Evolutionary conservation across 2,797 vertebrate genomes (phyloP), one percentile per base, ranked within the genome.

Genomic region (Cuculus canorus): DNA sequence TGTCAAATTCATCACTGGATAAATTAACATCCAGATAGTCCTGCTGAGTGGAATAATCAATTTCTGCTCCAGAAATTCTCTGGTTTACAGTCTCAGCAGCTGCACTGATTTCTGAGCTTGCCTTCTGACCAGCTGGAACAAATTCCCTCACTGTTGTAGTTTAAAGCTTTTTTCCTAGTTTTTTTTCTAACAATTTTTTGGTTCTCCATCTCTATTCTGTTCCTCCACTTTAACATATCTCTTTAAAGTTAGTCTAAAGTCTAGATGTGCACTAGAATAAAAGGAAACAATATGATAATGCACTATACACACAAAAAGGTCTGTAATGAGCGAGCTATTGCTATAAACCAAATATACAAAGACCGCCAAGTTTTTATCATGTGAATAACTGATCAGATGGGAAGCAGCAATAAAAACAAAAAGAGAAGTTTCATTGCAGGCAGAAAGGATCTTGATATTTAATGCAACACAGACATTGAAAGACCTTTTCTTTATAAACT

Each of bases 1-100:
- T 82, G 61, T 68, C 88, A 91, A 24, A 92, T 65, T 91, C 18
- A 70, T 80, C 64, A 64, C 30, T 80, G 37, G 59, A 80, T 61
- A 91, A 94, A 79, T 56, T 78, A 93, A 82, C 35, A 87, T 71
- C 21, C 79, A 30, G 82, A 79, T 33, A 80, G 64, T 37, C 64
- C 64, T 86, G 48, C 71, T 96, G 86, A 93, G 80, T 84, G 48
- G 47, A 94, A 93, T 79, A 96, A 95, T 77, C 75, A 54, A 75
- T 93, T 95, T 56, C 21, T 92, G 77, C n/a, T 37, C 76, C 33
- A 92, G 45, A 94, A 95, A 86, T 93, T 80, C 56, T 75, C 92
- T n/a, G 53, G 12, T 78, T 87, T 78, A 69, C 17, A 81, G 52
- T 9, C 75, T 87, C 83, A 63, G 61, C 88, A 95, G 81, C 52